phyloP scores from a whole-genome alignment of 1,140 invertebrate species.

The Mamestra configurata region DNA sequence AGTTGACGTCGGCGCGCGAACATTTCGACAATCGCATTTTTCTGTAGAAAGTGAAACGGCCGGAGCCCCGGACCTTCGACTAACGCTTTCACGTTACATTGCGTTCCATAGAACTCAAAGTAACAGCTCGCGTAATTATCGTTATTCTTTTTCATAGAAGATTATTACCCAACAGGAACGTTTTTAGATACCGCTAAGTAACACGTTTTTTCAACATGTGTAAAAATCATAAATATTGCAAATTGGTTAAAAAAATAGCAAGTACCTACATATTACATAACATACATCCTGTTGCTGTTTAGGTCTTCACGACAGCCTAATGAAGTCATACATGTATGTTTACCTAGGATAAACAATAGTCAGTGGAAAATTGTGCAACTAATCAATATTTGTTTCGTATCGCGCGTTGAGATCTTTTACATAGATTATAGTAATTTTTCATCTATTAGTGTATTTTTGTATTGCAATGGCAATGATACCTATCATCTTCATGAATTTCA shows the following conservation, averaged over 20 bases:
- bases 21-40: conserved; percentile 74
- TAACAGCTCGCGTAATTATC: conserved; percentile 15
- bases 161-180: neutral
- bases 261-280: no score
- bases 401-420: conserved; percentile 46
- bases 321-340: no score
- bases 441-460: neutral
- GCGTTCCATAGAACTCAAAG: conserved; percentile 46
- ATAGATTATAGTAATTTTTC: conserved; percentile 10
- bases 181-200: no score
- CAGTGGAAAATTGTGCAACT: neutral
- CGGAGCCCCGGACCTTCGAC: conserved; percentile 64
- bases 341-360: neutral
- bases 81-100: conserved; percentile 66
- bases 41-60: conserved; percentile 79
- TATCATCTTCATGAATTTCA: no score
- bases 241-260: neutral
- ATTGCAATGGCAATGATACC: neutral
- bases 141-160: conserved; percentile 3
- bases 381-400: neutral
- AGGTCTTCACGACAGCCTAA: neutral
- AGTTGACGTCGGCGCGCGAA: conserved; percentile 47
- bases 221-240: no score
- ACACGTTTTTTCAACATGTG: no score
- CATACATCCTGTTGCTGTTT: neutral